Conservation (phyloP, 2,797 vertebrate genomes). For the Podarcis siculus region DNA sequence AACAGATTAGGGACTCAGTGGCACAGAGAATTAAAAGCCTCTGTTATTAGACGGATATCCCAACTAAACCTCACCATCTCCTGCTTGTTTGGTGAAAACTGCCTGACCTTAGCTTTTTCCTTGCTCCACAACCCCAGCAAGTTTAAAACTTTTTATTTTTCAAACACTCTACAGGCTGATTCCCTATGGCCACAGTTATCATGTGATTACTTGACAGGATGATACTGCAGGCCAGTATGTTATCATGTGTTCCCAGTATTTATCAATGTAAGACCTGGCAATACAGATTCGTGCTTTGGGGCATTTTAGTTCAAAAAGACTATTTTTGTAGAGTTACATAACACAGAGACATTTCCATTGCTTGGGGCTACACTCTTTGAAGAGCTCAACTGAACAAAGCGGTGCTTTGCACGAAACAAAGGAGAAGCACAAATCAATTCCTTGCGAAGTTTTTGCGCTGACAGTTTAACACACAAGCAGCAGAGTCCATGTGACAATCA, state of each 20-base stretch:
- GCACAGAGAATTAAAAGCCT: neutral
- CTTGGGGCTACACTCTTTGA: neutral
- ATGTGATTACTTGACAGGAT: neutral
- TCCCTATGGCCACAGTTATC: neutral
- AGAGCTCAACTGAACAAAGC: neutral
- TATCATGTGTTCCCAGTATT: neutral
- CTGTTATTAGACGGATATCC: too few species aligned
- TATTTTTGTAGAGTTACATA: neutral
- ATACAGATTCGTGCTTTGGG: neutral
- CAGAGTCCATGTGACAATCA: neutral
- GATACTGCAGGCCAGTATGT: neutral
- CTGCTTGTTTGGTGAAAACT: too few species aligned
- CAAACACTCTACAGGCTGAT: neutral
- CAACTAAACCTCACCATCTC: neutral
- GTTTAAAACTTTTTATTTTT: neutral
- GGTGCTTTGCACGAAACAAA: neutral
- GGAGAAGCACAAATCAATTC: neutral
- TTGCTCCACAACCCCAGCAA: neutral
- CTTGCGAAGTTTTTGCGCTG: neutral
- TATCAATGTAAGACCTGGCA: neutral
- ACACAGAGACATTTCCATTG: constrained; percentile 1
- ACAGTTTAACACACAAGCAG: neutral
- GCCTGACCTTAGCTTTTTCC: neutral
- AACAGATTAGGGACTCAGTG: neutral
- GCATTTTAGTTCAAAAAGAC: neutral